Conservation (phyloP, 2,113 vertebrate genomes). For the Tragelaphus strepsiceros region DNA sequence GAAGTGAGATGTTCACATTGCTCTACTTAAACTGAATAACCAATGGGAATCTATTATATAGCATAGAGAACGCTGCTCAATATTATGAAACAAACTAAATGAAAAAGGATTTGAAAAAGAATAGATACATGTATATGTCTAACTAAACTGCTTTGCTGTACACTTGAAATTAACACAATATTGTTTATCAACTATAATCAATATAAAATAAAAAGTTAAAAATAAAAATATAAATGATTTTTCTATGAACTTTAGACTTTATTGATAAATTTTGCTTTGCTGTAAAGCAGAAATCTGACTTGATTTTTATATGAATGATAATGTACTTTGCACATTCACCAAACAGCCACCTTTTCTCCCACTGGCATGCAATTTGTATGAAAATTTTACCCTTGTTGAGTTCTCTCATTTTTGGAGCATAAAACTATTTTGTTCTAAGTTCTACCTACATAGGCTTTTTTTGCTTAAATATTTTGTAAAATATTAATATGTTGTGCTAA, state of each 20-base stretch:
- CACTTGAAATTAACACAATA: no score
- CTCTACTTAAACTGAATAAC: no score
- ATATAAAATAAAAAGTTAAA: no score
- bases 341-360: not conserved
- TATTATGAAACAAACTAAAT: no score
- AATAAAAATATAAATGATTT: not conserved
- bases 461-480: not conserved
- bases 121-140: no score
- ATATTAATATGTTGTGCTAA: not conserved
- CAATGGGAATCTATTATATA: no score
- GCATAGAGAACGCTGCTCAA: no score
- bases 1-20: no score
- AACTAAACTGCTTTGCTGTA: no score
- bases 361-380: not conserved
- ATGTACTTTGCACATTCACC: not conserved
- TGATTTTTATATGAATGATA: not conserved
- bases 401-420: not conserved
- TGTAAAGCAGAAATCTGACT: not conserved
- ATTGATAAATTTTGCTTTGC: not conserved
- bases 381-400: not conserved
- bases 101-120: no score
- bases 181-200: no score
- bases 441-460: not conserved
- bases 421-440: not conserved
- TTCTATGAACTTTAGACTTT: not conserved